Evolutionary conservation across 2,888 invertebrate species (phyloP).

Genomic region (Minunthozetes semirufus): DNA sequence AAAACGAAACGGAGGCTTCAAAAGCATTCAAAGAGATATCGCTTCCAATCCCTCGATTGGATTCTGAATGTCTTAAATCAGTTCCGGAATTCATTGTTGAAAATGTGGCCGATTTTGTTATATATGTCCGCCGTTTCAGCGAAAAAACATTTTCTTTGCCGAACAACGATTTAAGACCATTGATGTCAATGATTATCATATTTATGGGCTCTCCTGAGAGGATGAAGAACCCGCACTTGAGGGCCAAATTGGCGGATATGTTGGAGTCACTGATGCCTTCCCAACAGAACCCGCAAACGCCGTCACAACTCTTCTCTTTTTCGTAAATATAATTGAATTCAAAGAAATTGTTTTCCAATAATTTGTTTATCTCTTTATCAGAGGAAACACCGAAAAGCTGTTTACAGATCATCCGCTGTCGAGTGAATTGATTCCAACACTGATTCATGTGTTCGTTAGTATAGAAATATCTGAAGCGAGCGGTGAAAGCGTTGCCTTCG

Average conservation of each 20-base stretch:
- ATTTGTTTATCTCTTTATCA: background rate
- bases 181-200: conserved; percentile 62
- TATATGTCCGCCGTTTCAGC: conserved; percentile 63
- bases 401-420: conserved; percentile 63
- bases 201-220: conserved; percentile 78
- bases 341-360: background rate
- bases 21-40: conserved; percentile 31
- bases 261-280: conserved; percentile 66
- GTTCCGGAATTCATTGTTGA: conserved; percentile 85
- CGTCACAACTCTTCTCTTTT: background rate
- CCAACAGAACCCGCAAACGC: background rate
- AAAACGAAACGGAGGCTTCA: conserved; percentile 43
- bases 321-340: background rate
- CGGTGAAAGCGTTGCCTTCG: conserved; percentile 79
- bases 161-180: conserved; percentile 46
- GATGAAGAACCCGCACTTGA: conserved; percentile 82
- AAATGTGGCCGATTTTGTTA: conserved; percentile 73
- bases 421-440: conserved; percentile 63
- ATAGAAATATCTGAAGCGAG: conserved; percentile 76
- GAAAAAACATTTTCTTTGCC: conserved; percentile 57
- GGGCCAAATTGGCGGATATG: conserved; percentile 82
- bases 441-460: conserved; percentile 88
- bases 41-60: background rate
- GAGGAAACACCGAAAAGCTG: conserved; percentile 55
- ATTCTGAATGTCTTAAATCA: conserved; percentile 53